A percentile compares a stretch with the other conserved stretches of the same genome.
These are phyloP conservation scores for Sminthurinus signatus DNA, from an alignment of 1,140 invertebrate species.

Conservation along the genomic window DNA sequence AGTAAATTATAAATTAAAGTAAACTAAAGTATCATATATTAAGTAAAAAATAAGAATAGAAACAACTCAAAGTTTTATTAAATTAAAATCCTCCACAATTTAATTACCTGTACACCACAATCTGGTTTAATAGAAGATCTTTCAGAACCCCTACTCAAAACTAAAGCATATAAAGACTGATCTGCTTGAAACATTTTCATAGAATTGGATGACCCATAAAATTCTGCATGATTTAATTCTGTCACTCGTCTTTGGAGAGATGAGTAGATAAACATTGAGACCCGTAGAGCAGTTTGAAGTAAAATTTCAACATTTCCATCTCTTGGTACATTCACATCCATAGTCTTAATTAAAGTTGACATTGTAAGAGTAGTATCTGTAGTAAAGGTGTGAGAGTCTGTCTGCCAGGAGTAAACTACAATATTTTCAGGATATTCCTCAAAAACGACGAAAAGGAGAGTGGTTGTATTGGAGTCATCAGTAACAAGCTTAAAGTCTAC, in stretches of 20 bases:
- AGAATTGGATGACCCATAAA: slow-evolving; percentile 1
- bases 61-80: not conserved
- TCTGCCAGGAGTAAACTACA: not conserved
- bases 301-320: not conserved
- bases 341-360: not conserved
- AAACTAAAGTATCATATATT: too few species aligned
- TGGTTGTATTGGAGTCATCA: not conserved
- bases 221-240: not conserved
- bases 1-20: too few species aligned
- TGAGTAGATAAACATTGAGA: not conserved
- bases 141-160: not conserved
- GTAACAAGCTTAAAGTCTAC: slow-evolving; percentile 12
- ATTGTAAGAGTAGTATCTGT: not conserved
- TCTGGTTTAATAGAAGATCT: slow-evolving; percentile 15
- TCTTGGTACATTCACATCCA: not conserved
- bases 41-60: too few species aligned
- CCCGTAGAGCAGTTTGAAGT: not conserved
- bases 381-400: not conserved
- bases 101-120: slow-evolving; percentile 26
- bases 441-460: not conserved
- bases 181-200: slow-evolving; percentile 13
- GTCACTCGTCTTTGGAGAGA: not conserved
- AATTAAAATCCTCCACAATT: not conserved
- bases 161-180: not conserved
- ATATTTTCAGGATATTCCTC: not conserved